phyloP scores from a whole-genome alignment of 2,888 invertebrate species.

The Polydrusus pterygomalis region DNA sequence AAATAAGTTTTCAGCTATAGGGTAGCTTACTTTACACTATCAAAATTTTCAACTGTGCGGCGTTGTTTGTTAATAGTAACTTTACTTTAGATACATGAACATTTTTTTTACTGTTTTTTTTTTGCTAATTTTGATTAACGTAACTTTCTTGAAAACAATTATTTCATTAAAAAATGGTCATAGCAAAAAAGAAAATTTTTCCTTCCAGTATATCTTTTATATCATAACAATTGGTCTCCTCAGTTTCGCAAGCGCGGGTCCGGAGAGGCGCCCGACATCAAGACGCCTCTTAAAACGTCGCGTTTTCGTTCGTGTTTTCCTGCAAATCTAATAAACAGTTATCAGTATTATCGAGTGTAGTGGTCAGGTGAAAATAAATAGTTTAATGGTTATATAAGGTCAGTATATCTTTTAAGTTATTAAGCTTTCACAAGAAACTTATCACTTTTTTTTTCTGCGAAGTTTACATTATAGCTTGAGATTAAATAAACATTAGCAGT shows the following conservation, averaged over 20 bases:
- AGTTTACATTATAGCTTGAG: neutral
- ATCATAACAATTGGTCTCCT: conserved; percentile 31
- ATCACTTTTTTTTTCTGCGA: too few relatives aligned
- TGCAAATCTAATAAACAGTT: conserved; percentile 12
- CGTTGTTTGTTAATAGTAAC: too few relatives aligned
- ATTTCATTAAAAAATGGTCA: too few relatives aligned
- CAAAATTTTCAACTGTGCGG: too few relatives aligned
- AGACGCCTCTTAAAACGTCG: conserved; percentile 35
- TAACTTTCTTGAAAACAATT: too few relatives aligned
- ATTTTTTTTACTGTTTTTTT: too few relatives aligned
- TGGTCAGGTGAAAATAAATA: neutral
- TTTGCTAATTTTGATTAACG: too few relatives aligned
- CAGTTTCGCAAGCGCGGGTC: conserved; percentile 48
- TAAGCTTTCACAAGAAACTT: neutral
- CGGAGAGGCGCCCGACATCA: conserved; percentile 43
- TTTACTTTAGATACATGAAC: too few relatives aligned
- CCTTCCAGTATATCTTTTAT: neutral
- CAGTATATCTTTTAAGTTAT: neutral
- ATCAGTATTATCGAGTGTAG: conserved; percentile 2
- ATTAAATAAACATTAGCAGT: too few relatives aligned
- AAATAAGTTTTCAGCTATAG: too few relatives aligned
- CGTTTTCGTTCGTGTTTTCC: conserved; percentile 30
- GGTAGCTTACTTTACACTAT: too few relatives aligned
- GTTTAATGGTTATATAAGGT: neutral
- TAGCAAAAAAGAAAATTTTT: neutral